These are phyloP conservation scores for Melitaea athalia DNA, from an alignment of 2,888 invertebrate species.

Conservation along the genomic window DNA sequence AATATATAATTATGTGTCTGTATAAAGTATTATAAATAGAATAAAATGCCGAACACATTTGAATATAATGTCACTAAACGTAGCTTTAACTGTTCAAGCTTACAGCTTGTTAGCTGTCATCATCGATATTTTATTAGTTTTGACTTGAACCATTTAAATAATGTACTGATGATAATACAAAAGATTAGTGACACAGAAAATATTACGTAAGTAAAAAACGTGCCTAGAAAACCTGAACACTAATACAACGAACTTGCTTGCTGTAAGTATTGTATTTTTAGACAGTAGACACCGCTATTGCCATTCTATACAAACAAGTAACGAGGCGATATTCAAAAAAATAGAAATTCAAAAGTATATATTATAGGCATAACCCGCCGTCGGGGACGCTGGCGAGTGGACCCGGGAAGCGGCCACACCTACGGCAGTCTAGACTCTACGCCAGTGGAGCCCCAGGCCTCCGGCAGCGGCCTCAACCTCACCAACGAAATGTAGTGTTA, in stretches of 20 bases:
- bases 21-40: not conserved
- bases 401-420: conserved; percentile 78
- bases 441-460: conserved; percentile 58
- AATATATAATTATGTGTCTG: not conserved
- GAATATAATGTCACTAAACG: not conserved
- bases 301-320: not conserved
- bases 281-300: not conserved
- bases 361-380: conserved; percentile 78
- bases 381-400: conserved; percentile 72
- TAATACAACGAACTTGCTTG: not conserved
- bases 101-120: too few relatives aligned
- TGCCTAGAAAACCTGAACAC: not conserved
- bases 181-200: not conserved
- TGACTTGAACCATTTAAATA: not conserved
- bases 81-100: too few relatives aligned
- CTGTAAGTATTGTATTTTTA: conserved; percentile 7
- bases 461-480: conserved; percentile 67
- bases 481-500: conserved; percentile 66
- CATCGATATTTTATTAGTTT: too few relatives aligned
- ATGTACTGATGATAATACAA: not conserved
- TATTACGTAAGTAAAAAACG: not conserved
- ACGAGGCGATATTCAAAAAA: not conserved
- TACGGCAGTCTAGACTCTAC: conserved; percentile 84
- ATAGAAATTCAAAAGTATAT: conserved; percentile 13
- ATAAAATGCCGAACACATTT: not conserved